These are phyloP conservation scores for Melanotaenia parkinsoni DNA, from an alignment of 2,797 vertebrate genomes.

Conservation along the genomic window DNA sequence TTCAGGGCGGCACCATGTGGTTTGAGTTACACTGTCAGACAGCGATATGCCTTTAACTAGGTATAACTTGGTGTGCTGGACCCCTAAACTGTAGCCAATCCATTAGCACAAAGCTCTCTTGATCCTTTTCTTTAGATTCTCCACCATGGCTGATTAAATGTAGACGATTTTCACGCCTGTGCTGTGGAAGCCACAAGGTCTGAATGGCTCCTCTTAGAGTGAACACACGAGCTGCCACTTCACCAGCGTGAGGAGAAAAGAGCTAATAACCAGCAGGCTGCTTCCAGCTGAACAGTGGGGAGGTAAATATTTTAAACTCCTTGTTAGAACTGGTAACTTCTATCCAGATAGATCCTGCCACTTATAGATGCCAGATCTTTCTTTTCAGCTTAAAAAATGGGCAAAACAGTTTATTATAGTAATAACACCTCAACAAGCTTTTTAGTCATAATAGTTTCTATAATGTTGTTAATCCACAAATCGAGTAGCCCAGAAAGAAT, in stretches of 20 bases:
- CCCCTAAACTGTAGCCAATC: slow-evolving; percentile 80
- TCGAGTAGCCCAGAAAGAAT: too few relatives aligned
- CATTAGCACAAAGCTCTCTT: slow-evolving; percentile 81
- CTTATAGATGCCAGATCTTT: too few relatives aligned
- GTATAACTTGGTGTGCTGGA: slow-evolving; percentile 65
- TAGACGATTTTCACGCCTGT: slow-evolving; percentile 79
- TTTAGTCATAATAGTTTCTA: too few relatives aligned
- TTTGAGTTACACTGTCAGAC: slow-evolving; percentile 75
- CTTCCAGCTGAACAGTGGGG: not conserved
- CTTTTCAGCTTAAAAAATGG: too few relatives aligned
- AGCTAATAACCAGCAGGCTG: slow-evolving; percentile 52
- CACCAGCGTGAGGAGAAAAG: slow-evolving; percentile 48
- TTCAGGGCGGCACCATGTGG: slow-evolving; percentile 66
- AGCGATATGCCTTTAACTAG: slow-evolving; percentile 71
- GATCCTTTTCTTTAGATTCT: slow-evolving; percentile 77
- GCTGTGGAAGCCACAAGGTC: slow-evolving; percentile 57
- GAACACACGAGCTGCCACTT: slow-evolving; percentile 64
- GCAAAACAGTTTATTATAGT: too few relatives aligned
- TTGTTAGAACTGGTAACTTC: not conserved
- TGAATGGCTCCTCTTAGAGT: slow-evolving; percentile 74
- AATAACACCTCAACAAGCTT: too few relatives aligned
- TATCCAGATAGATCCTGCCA: not conserved
- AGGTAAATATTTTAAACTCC: not conserved
- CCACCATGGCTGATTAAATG: slow-evolving; percentile 82
- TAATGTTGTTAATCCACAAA: too few relatives aligned